A percentile compares a stretch with the other conserved stretches of the same genome.
These are phyloP conservation scores for Mythimna ferrago DNA, from an alignment of 2,888 invertebrate genomes.

Conservation along the genomic window DNA sequence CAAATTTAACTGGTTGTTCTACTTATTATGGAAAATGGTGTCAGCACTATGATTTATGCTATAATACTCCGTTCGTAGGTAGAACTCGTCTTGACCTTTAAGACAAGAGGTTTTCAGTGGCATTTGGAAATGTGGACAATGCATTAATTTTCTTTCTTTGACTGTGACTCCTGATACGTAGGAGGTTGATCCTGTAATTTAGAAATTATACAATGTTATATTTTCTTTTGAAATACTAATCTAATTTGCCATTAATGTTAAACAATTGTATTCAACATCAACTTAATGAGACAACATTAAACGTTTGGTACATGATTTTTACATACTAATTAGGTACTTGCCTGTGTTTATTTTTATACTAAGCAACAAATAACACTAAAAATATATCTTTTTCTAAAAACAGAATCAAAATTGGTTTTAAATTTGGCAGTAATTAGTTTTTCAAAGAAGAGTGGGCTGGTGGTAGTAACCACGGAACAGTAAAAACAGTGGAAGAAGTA, in stretches of 20 bases:
- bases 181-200: slow-evolving; percentile 95
- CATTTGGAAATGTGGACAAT: slow-evolving; percentile 87
- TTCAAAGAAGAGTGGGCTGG: too few species aligned
- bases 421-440: too few species aligned
- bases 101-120: slow-evolving; percentile 37
- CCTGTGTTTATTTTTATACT: too few species aligned
- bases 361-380: too few species aligned
- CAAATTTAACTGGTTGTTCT: neutral
- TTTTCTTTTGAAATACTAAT: neutral
- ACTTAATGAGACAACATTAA: slow-evolving; percentile 4
- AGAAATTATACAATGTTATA: neutral
- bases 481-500: too few species aligned
- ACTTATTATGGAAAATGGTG: neutral
- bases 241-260: neutral
- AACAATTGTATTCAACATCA: slow-evolving; percentile 1
- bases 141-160: slow-evolving; percentile 94
- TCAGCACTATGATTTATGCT: neutral
- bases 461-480: too few species aligned
- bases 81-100: slow-evolving; percentile 24
- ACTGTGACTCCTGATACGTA: slow-evolving; percentile 94
- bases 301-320: slow-evolving; percentile 10
- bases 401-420: too few species aligned
- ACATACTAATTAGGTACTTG: neutral
- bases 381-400: too few species aligned
- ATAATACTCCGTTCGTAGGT: slow-evolving; percentile 2